Evolutionary conservation across 2,888 invertebrate species (phyloP).

Genomic region (Cerastis leucographa): DNA sequence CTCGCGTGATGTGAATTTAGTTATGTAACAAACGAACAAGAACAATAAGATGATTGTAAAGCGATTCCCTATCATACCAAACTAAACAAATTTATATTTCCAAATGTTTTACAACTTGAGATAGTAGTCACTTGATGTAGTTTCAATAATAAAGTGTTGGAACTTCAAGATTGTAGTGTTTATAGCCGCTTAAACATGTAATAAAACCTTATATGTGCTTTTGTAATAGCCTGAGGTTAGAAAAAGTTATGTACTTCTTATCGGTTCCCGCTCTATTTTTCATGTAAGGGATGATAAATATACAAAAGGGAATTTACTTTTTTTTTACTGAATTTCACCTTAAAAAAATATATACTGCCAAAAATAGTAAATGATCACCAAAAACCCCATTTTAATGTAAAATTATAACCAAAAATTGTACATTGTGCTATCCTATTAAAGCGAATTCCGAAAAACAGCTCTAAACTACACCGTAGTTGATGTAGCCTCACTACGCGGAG

Average conservation of each 20-base stretch:
- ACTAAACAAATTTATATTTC: slow-evolving; percentile 37
- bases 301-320: too few relatives aligned
- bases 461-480: too few relatives aligned
- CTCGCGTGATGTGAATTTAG: too few relatives aligned
- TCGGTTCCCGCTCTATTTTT: neutral
- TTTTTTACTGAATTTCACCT: too few relatives aligned
- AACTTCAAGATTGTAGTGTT: slow-evolving; percentile 39
- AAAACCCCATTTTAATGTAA: too few relatives aligned
- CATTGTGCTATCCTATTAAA: too few relatives aligned
- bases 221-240: neutral
- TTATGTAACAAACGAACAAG: neutral
- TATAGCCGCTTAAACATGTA: slow-evolving; percentile 26
- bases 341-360: too few relatives aligned
- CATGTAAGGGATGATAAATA: neutral
- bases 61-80: neutral
- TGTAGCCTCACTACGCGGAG: too few relatives aligned
- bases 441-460: too few relatives aligned
- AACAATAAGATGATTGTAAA: neutral
- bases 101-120: slow-evolving; percentile 39
- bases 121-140: slow-evolving; percentile 36
- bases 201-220: slow-evolving; percentile 2
- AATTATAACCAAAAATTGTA: too few relatives aligned
- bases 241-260: neutral
- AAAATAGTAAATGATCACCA: too few relatives aligned
- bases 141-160: slow-evolving; percentile 37